phyloP scores from a whole-genome alignment of 2,888 invertebrate genomes.

The Nowickia ferox region DNA sequence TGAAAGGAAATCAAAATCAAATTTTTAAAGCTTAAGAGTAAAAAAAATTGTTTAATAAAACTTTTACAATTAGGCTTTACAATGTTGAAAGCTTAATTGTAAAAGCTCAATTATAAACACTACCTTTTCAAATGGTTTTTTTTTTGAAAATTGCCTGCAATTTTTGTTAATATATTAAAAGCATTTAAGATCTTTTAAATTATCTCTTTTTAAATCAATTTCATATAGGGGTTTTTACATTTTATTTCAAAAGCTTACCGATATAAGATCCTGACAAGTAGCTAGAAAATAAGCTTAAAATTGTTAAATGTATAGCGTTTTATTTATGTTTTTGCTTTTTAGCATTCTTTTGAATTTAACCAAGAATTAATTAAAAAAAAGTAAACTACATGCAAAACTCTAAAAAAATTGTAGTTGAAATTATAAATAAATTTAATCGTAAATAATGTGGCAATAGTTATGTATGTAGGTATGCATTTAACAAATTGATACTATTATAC shows the following conservation, averaged over 20 bases:
- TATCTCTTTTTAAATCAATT: no score
- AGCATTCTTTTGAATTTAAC: conserved; percentile 14
- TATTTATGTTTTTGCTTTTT: conserved; percentile 2
- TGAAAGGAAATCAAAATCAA: no score
- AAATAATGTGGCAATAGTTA: neutral
- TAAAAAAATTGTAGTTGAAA: conserved; percentile 12
- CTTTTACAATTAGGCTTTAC: no score
- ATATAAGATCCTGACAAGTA: conserved; percentile 48
- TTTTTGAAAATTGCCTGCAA: no score
- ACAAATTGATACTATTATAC: neutral
- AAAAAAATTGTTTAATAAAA: no score
- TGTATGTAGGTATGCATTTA: neutral
- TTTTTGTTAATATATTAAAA: no score
- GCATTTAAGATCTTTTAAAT: no score
- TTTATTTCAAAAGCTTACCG: conserved; percentile 58
- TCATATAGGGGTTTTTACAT: neutral
- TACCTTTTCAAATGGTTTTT: no score
- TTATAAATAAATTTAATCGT: neutral
- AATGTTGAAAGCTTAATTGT: no score
- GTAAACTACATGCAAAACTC: conserved; percentile 59
- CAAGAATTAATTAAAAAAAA: conserved; percentile 11
- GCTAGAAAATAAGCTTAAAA: conserved; percentile 55
- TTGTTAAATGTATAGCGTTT: conserved; percentile 20
- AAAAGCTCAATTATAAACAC: no score
- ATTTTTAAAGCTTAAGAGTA: no score